Conservation (phyloP, 2,113 vertebrate genomes). For the Petroica traversi region DNA sequence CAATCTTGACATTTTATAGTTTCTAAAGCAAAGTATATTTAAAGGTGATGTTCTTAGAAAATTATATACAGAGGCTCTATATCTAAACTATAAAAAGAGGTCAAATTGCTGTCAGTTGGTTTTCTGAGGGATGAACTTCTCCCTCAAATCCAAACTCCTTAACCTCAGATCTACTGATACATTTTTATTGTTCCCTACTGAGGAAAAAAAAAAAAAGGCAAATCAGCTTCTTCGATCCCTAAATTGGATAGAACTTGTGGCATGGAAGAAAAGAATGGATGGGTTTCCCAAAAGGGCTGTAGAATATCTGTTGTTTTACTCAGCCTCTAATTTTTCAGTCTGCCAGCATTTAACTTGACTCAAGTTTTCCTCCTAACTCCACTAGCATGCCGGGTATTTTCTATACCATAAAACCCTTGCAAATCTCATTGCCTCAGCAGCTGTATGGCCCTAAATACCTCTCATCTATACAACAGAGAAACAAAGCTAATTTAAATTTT, state of each 20-base stretch:
- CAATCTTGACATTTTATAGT: background rate
- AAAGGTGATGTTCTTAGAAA: background rate
- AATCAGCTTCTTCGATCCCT: background rate
- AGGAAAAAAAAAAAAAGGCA: background rate
- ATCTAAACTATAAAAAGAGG: background rate
- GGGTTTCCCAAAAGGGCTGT: background rate
- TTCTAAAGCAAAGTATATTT: background rate
- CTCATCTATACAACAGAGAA: background rate
- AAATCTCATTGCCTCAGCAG: background rate
- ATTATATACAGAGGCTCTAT: background rate
- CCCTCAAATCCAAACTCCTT: background rate
- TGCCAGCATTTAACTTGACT: background rate
- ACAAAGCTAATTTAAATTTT: background rate
- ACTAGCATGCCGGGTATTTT: background rate
- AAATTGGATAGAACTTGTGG: background rate
- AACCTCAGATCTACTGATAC: background rate
- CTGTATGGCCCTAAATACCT: background rate
- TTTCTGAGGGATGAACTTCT: background rate
- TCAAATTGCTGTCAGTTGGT: background rate
- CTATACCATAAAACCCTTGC: background rate
- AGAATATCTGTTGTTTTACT: background rate
- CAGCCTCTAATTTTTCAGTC: background rate
- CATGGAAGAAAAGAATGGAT: background rate
- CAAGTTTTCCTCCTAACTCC: background rate
- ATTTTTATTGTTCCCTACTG: background rate